Evolutionary conservation across 1,140 invertebrate species (phyloP).

Genomic region (Chrysopa pallens): DNA sequence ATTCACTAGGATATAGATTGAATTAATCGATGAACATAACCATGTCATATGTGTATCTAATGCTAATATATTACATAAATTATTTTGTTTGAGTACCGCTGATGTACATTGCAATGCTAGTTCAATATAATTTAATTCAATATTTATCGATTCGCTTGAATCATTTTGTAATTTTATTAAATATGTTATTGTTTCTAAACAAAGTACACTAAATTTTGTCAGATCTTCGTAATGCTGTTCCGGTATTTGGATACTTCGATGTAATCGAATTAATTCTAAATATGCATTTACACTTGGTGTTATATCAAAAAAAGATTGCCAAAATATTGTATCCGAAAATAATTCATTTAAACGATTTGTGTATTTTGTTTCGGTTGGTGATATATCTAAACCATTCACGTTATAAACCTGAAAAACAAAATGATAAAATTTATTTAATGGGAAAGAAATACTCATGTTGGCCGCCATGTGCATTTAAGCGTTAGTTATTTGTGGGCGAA

Average conservation of each 20-base stretch:
- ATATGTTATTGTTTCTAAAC: constrained; percentile 32
- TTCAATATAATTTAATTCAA: constrained; percentile 14
- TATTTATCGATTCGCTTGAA: constrained; percentile 12
- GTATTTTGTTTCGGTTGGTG: constrained; percentile 25
- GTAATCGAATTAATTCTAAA: constrained; percentile 18
- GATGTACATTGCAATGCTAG: constrained; percentile 22
- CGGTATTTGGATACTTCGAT: constrained; percentile 22
- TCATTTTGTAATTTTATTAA: constrained; percentile 14
- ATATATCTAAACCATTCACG: constrained; percentile 13
- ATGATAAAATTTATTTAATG: too few relatives aligned
- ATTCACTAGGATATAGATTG: constrained; percentile 18
- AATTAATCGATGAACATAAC: constrained; percentile 26
- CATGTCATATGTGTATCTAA: constrained; percentile 19
- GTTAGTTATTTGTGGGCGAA: too few relatives aligned
- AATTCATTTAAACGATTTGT: constrained; percentile 29
- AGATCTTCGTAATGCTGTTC: constrained; percentile 32
- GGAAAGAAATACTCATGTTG: too few relatives aligned
- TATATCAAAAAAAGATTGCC: constrained; percentile 30
- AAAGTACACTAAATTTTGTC: constrained; percentile 37
- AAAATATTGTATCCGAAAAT: constrained; percentile 30
- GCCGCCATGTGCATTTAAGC: too few relatives aligned
- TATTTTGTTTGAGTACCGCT: constrained; percentile 21
- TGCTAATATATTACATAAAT: constrained; percentile 20
- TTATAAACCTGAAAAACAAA: constrained; percentile 17
- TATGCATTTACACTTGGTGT: constrained; percentile 32